Conservation (phyloP, 2,113 vertebrate species). For the Ornithorhynchus anatinus region DNA sequence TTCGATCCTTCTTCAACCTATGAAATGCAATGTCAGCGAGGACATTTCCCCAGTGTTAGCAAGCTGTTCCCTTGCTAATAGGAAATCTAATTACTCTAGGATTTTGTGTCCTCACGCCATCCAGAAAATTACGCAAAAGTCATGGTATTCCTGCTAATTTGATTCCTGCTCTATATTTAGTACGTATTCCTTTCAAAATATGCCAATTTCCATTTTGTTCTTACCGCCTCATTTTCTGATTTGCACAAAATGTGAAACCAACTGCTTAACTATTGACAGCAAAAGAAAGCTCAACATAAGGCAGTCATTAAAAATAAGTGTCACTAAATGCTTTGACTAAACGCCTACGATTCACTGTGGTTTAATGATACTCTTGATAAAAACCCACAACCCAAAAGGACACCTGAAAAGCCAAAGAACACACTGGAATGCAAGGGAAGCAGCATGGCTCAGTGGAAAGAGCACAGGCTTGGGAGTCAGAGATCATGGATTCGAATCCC, state of each 20-base stretch:
- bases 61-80: conserved; percentile 43
- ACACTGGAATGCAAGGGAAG: no score
- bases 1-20: conserved; percentile 31
- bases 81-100: conserved; percentile 57
- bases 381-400: not conserved
- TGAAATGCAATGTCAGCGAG: conserved; percentile 37
- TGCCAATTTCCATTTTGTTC: conserved; percentile 17
- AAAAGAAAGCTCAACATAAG: conserved; percentile 4
- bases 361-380: not conserved
- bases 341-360: not conserved
- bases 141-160: conserved; percentile 43
- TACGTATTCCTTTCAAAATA: conserved; percentile 33
- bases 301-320: conserved; percentile 1
- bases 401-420: no score
- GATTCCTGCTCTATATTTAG: conserved; percentile 41
- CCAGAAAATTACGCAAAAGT: conserved; percentile 14
- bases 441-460: no score
- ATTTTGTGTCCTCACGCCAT: conserved; percentile 39
- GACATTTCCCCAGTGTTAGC: not conserved
- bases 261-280: conserved; percentile 10
- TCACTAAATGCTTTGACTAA: not conserved
- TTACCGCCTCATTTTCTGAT: conserved; percentile 3
- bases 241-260: not conserved
- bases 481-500: no score
- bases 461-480: no score